Base-by-base conservation (phyloP, 2,888 invertebrate species). In the Dendrolimus houi region DNA sequence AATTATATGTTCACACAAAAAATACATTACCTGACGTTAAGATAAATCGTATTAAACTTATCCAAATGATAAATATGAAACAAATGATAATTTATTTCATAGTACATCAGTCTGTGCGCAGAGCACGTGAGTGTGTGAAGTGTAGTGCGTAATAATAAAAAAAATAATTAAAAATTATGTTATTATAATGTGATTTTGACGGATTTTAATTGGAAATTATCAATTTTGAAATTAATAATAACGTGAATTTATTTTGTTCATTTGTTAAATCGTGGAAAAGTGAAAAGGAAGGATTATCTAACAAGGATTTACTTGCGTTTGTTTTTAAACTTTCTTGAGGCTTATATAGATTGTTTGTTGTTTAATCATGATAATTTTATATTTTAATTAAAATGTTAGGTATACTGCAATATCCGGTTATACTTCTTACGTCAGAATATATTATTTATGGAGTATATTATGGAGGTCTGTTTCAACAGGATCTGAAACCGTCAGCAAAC, bases 71-170 rank as follows among this genome's bases (percentile, higher is more conserved):
- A 47, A 29, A 47, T 47, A 47, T 47, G 12, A 47, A 47, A 47
- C 47, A 47, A 47, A 47, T 47, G 47, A 47, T 47, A 47, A 47
- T 47, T 9, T 2, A 47, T 47, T 47, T 10, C 12, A 47, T 47
- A 47, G 47, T 47, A 47, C 3, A 12, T 12, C 47, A 60, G 56
- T 64, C 69, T 67, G 70, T 68, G 60, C 54, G 63, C 60, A 62
- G 61, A 60, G 47, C 47, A 47, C 65, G 58, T 64, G 10, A 53
- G 58, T 64, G 65, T 57, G 63, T 54, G 55, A 60, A 57, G 62
- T 62, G 64, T 61, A 52, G 56, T 60, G 65, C 65, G 65, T 59
- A 53, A 41, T 29, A 29, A 29, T 10, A 47, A 57, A 52, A 40
- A 57, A 56, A 12, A 40, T 52, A 9, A 41, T 57, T 41, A 54